Conservation (phyloP, 2,113 vertebrate genomes). For the Boleophthalmus pectinirostris region DNA sequence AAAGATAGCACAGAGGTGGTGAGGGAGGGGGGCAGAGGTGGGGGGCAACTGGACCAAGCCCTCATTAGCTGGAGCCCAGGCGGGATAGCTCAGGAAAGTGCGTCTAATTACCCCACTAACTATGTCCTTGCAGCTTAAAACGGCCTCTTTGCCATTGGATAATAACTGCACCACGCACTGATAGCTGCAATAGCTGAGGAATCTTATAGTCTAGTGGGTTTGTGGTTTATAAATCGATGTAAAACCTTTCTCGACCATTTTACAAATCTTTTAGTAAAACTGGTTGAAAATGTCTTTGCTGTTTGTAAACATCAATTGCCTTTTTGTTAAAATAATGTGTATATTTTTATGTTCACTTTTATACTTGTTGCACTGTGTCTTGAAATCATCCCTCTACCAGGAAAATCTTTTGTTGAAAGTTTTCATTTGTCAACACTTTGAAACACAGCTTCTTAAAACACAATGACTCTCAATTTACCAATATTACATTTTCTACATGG, state of each 20-base stretch:
- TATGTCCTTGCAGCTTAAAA: conserved; percentile 78
- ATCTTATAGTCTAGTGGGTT: conserved; percentile 1
- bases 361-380: background rate
- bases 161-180: conserved; percentile 64
- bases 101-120: conserved; percentile 78
- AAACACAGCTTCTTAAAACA: background rate
- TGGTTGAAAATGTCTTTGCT: background rate
- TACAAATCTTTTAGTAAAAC: background rate
- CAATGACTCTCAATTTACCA: background rate
- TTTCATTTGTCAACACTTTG: background rate
- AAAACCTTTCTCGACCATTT: background rate
- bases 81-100: conserved; percentile 74
- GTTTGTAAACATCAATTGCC: background rate
- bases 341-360: background rate
- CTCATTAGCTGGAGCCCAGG: conserved; percentile 72
- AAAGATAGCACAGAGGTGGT: conserved; percentile 31
- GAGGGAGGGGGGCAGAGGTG: conserved; percentile 52
- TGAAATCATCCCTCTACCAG: background rate
- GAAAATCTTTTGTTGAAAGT: background rate
- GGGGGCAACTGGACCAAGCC: conserved; percentile 53
- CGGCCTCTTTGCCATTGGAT: conserved; percentile 66
- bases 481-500: background rate
- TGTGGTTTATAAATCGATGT: conserved; percentile 7
- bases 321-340: background rate
- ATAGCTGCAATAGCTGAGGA: conserved; percentile 38